Conservation (phyloP, 2,797 vertebrate species). For the Hypotaenidia philippensis region DNA sequence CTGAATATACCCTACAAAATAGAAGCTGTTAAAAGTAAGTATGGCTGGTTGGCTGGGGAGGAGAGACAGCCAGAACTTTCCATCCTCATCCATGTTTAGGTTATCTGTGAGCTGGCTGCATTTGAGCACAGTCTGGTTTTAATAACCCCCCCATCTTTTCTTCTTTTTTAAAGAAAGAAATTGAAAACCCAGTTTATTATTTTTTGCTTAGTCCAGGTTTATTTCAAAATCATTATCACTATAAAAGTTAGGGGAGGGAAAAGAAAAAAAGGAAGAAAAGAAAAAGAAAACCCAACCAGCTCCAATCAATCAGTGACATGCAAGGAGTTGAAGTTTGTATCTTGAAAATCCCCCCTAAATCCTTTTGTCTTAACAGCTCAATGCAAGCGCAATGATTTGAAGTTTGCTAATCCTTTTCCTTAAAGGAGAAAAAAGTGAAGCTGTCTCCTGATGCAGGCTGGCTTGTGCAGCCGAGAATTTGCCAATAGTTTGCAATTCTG, state of each 20-base stretch:
- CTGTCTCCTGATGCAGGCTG: constrained; percentile 90
- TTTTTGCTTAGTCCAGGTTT: constrained; percentile 82
- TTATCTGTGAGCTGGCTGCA: background rate
- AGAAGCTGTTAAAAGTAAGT: constrained; percentile 94
- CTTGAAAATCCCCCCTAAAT: constrained; percentile 99
- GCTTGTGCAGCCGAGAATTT: constrained; percentile 91
- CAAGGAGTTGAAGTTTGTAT: constrained; percentile 99
- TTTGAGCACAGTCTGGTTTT: background rate
- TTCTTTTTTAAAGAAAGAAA: background rate
- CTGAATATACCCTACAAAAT: constrained; percentile 95
- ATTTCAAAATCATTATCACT: constrained; percentile 94
- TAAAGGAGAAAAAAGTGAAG: constrained; percentile 94
- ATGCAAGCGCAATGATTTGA: constrained; percentile 95
- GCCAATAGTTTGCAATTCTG: constrained; percentile 95
- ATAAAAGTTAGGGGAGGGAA: constrained; percentile 62
- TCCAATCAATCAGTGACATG: constrained; percentile 95
- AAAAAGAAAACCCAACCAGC: constrained; percentile 60
- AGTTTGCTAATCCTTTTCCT: constrained; percentile 97
- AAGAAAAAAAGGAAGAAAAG: constrained; percentile 66
- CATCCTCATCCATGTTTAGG: background rate
- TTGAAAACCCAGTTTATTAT: background rate
- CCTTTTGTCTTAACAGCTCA: constrained; percentile 99
- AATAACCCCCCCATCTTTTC: background rate
- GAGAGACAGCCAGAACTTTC: background rate
- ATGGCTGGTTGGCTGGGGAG: background rate